phyloP scores from a whole-genome alignment of 1,140 invertebrate species.

The Asobara japonica region DNA sequence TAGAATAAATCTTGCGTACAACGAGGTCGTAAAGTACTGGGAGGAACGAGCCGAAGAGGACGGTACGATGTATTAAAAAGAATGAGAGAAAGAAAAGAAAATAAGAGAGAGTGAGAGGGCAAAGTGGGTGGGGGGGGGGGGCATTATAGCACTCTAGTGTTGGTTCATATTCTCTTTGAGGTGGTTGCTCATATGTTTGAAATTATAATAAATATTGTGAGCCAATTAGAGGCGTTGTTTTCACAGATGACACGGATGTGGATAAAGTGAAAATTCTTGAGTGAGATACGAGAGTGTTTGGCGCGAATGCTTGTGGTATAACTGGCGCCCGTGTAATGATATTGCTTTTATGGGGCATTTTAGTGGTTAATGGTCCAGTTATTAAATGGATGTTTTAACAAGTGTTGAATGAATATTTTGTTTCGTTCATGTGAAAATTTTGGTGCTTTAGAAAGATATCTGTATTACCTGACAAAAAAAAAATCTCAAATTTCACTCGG shows the following conservation, averaged over 20 bases:
- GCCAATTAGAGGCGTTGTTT: slow-evolving; percentile 53
- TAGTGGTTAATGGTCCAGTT: slow-evolving; percentile 44
- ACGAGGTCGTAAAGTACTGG: slow-evolving; percentile 40
- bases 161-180: slow-evolving; percentile 16
- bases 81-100: slow-evolving; percentile 3
- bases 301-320: neutral
- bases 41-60: slow-evolving; percentile 24
- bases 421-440: neutral
- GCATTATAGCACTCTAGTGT: slow-evolving; percentile 1
- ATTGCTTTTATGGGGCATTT: slow-evolving; percentile 52
- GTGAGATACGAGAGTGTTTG: neutral
- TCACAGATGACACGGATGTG: slow-evolving; percentile 52
- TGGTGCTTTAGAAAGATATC: neutral
- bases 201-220: slow-evolving; percentile 55
- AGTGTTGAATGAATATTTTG: neutral
- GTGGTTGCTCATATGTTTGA: slow-evolving; percentile 49
- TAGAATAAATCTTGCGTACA: slow-evolving; percentile 44
- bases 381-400: slow-evolving; percentile 44
- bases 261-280: slow-evolving; percentile 1
- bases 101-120: neutral
- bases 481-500: slow-evolving; percentile 13
- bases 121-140: neutral
- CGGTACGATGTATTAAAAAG: slow-evolving; percentile 16
- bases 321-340: slow-evolving; percentile 42
- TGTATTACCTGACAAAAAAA: slow-evolving; percentile 3